Percentiles rank a stretch among this genome's conserved stretches.
phyloP scores from a whole-genome alignment of 2,888 invertebrate genomes.

The Nebria brevicollis region DNA sequence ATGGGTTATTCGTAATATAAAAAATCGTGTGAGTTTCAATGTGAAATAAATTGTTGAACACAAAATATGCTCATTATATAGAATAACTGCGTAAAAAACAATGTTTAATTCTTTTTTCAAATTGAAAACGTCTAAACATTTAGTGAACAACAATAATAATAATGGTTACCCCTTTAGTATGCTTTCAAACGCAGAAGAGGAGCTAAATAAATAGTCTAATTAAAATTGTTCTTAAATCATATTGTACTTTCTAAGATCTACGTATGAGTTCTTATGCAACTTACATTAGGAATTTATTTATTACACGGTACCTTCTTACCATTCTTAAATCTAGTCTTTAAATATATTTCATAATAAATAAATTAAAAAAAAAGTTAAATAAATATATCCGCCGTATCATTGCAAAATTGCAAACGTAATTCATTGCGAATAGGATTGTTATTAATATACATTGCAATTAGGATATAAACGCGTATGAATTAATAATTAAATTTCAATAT shows the following conservation, averaged over 20 bases:
- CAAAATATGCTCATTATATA: background rate
- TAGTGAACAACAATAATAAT: background rate
- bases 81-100: background rate
- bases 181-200: background rate
- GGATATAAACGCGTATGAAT: background rate
- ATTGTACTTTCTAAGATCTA: background rate
- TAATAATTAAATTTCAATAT: background rate
- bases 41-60: background rate
- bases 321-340: constrained; percentile 35
- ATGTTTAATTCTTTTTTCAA: background rate
- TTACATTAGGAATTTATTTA: constrained; percentile 27
- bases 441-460: background rate
- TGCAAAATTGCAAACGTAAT: constrained; percentile 30
- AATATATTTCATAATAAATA: constrained; percentile 30
- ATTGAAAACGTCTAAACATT: background rate
- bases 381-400: constrained; percentile 44
- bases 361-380: constrained; percentile 22
- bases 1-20: background rate
- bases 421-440: constrained; percentile 30
- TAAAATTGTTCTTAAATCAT: background rate
- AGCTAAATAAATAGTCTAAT: background rate
- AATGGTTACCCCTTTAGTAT: background rate
- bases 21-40: background rate
- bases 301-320: constrained; percentile 26
- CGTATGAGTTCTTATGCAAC: constrained; percentile 26